Evolutionary conservation across 1,140 invertebrate genomes (phyloP).

Genomic region (Microplitis mediator): DNA sequence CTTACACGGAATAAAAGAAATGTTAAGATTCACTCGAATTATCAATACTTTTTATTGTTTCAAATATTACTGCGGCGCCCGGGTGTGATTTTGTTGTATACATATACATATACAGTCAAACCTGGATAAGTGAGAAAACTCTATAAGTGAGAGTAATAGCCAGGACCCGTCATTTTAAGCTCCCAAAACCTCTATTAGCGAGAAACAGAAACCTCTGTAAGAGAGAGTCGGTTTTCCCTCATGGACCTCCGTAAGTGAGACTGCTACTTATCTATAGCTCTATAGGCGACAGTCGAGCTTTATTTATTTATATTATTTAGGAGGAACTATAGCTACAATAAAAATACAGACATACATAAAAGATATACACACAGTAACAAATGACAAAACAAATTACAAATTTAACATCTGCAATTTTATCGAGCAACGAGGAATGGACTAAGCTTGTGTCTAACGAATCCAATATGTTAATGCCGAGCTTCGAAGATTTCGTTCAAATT

Average conservation of each 20-base stretch:
- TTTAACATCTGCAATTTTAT: slow-evolving; percentile 23
- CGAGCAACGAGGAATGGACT: slow-evolving; percentile 35
- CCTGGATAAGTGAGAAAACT: slow-evolving; percentile 27
- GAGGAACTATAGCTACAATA: no score
- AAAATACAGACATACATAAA: no score
- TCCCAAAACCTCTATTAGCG: slow-evolving; percentile 24
- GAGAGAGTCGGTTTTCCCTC: slow-evolving; percentile 28
- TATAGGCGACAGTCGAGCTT: slow-evolving; percentile 25
- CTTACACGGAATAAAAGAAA: no score
- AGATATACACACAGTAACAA: no score
- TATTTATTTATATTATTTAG: not conserved
- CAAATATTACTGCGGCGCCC: no score
- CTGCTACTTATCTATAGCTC: slow-evolving; percentile 24
- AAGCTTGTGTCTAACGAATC: slow-evolving; percentile 24
- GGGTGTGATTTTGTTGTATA: no score
- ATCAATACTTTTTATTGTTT: no score
- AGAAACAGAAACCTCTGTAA: slow-evolving; percentile 26
- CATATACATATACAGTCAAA: slow-evolving; percentile 11
- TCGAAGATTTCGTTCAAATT: slow-evolving; percentile 29
- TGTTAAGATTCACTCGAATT: no score
- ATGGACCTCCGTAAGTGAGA: slow-evolving; percentile 25
- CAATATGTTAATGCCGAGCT: slow-evolving; percentile 17
- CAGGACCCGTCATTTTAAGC: slow-evolving; percentile 23
- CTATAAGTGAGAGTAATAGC: slow-evolving; percentile 25
- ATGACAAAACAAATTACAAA: not conserved